A percentile compares a stretch with the other conserved stretches of the same genome.
Evolutionary conservation across 2,888 invertebrate species (phyloP).

Genomic region (Pristionchus japonicus): DNA sequence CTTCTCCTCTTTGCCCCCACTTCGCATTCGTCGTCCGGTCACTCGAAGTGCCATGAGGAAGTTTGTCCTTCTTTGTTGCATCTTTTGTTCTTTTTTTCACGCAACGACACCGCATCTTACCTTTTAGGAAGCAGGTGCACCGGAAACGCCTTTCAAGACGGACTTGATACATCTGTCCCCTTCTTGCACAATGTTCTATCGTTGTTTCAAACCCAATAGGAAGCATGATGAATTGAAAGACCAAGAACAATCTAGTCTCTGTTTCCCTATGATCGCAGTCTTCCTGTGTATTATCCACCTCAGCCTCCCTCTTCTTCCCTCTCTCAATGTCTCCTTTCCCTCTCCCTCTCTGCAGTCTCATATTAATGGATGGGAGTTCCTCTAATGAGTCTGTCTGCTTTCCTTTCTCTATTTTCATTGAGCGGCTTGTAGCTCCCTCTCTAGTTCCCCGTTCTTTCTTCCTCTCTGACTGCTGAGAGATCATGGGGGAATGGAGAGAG

Average conservation of each 20-base stretch:
- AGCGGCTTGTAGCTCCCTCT: neutral
- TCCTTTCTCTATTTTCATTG: neutral
- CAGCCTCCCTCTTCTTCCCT: neutral
- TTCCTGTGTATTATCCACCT: neutral
- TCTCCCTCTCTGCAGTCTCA: neutral
- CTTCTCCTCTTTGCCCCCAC: neutral
- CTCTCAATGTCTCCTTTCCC: slow-evolving; percentile 19
- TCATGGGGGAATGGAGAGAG: neutral
- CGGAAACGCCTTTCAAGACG: too few species aligned
- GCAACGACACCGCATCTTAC: too few species aligned
- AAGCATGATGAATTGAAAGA: neutral
- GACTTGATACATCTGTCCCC: too few species aligned
- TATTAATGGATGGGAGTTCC: slow-evolving; percentile 18
- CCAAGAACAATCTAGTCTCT: neutral
- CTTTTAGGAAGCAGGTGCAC: too few species aligned
- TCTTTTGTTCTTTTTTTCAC: too few species aligned
- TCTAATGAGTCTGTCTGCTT: neutral
- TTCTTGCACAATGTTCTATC: neutral
- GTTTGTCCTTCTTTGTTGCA: neutral
- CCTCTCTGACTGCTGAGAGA: neutral
- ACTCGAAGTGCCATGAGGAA: too few species aligned
- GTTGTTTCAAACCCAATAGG: neutral
- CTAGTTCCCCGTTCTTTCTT: neutral
- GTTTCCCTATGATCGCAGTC: neutral
- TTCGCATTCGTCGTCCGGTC: neutral